Conservation (phyloP, 2,113 vertebrate genomes). For the Podilymbus podiceps region DNA sequence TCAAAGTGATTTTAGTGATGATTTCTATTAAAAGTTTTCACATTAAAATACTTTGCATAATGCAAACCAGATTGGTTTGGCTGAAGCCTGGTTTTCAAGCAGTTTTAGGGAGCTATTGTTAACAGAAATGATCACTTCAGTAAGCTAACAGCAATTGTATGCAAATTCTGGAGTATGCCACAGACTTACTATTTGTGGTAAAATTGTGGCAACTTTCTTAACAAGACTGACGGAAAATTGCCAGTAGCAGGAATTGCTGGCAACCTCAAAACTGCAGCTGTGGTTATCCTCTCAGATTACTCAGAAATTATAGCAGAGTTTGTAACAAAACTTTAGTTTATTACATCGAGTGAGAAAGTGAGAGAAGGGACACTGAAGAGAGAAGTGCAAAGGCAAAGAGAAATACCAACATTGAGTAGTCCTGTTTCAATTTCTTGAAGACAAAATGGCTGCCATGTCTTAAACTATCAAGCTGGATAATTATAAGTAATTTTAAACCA, state of each 20-base stretch:
- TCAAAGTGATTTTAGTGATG: slow-evolving; percentile 40
- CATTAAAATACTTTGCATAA: slow-evolving; percentile 56
- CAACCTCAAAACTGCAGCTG: slow-evolving; percentile 71
- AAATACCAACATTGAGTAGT: not conserved
- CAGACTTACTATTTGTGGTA: slow-evolving; percentile 69
- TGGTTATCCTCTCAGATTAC: slow-evolving; percentile 71
- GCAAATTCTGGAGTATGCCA: slow-evolving; percentile 68
- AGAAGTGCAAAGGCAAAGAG: not conserved
- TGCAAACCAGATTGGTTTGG: slow-evolving; percentile 35
- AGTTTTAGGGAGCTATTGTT: slow-evolving; percentile 57
- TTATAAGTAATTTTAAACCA: not conserved
- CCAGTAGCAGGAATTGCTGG: slow-evolving; percentile 71
- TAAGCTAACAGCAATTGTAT: slow-evolving; percentile 64
- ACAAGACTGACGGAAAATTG: slow-evolving; percentile 64
- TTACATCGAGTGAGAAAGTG: slow-evolving; percentile 28
- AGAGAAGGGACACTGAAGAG: not conserved
- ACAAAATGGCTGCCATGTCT: not conserved
- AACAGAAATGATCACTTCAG: slow-evolving; percentile 53
- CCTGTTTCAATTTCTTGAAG: not conserved
- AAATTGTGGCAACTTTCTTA: slow-evolving; percentile 67
- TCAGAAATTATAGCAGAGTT: slow-evolving; percentile 62
- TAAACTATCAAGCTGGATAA: not conserved
- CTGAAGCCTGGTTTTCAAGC: slow-evolving; percentile 1
- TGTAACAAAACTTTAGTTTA: slow-evolving; percentile 59
- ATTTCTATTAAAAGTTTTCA: slow-evolving; percentile 46